Base-by-base conservation (phyloP, 2,888 invertebrate genomes). In the Harmothoe impar region DNA sequence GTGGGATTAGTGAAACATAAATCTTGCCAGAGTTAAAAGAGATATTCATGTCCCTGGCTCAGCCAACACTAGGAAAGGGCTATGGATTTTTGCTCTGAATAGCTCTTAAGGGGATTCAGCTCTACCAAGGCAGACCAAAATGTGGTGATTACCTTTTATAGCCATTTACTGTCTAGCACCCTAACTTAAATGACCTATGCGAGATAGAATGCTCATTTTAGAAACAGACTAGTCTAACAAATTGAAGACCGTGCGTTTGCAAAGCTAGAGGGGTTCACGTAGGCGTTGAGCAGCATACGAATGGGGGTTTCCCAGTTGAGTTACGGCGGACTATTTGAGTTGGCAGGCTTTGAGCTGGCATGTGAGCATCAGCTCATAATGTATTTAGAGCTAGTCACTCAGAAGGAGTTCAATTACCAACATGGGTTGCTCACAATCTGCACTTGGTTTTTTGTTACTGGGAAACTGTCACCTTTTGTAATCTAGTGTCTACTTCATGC, bases 1-100 rank as follows among this genome's bases (percentile, higher is more conserved):
- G 23, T 62, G 62, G 20, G 62, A 62, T 62, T 62, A 62, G n/a
- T n/a, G 62, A n/a, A n/a, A n/a, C 62, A 62, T 62, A 62, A 62
- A 62, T 62, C 62, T 62, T 7, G n/a, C 1, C 7, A 62, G 62
- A n/a, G 20, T 12, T 12, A 62, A 62, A 20, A 62, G 20, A 62
- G 62, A 62, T n/a, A 62, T 62, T 62, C 3, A 20, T n/a, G 3
- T 20, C 62, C 20, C 12, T 3, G 62, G 20, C 43, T 62, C 23
- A 62, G n/a, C 7, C 62, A 52, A 62, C 62, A 62, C 20, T n/a
- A 15, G 3, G 62, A 62, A 5, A 62, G 20, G 15, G 3, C 62
- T 15, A 20, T 1, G n/a, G 62, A 62, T 62, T 62, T 12, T 15
- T 43, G n/a, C 15, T 15, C 62, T 3, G 62, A 12, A 62, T n/a